Evolutionary conservation across 2,113 vertebrate species (phyloP), one percentile per base, ranked within the genome.

Genomic region (Odocoileus virginianus): DNA sequence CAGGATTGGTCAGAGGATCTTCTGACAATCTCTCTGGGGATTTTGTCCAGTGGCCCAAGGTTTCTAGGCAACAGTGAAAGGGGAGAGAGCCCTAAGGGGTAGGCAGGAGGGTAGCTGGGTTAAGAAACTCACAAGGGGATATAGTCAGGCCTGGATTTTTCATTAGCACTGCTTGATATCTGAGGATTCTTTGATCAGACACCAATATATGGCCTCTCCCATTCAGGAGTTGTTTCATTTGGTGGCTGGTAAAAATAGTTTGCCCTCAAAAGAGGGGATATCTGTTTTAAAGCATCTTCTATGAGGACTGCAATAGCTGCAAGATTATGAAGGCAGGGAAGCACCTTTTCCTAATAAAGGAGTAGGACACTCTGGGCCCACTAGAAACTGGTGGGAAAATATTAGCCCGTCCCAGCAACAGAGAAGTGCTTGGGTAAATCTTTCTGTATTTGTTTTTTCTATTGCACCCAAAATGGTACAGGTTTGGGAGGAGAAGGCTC

Each of bases 401-500:
- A 71, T 40, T 71, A 71, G 19, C 36, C n/a, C 5, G 40, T 71
- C n/a, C 67, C 10, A 40, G n/a, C n/a, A 71, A 40, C 19, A 40
- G 67, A 40, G n/a, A 71, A 71, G 19, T 71, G 67, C n/a, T 71
- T 23, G 67, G n/a, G n/a, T 71, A n/a, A 71, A 23, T 40, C 5
- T 71, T 71, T 40, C 17, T 71, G n/a, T 71, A 23, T 71, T 40
- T 71, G 19, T 23, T 71, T 71, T 71, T 12, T 19, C 10, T 71
- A 71, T 71, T 40, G 5, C 10, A 71, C 67, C 67, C n/a, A 36
- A 71, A 71, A 71, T 40, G 67, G 19, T 6, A 71, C n/a, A 40
- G 19, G n/a, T 71, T 71, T 40, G 0, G 0, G n/a, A 36, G 2
- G 19, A 71, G 67, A 36, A 36, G n/a, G 2, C 9, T 71, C n/a